Conservation (phyloP, 2,888 invertebrate species). For the Harpalus rufipes region DNA sequence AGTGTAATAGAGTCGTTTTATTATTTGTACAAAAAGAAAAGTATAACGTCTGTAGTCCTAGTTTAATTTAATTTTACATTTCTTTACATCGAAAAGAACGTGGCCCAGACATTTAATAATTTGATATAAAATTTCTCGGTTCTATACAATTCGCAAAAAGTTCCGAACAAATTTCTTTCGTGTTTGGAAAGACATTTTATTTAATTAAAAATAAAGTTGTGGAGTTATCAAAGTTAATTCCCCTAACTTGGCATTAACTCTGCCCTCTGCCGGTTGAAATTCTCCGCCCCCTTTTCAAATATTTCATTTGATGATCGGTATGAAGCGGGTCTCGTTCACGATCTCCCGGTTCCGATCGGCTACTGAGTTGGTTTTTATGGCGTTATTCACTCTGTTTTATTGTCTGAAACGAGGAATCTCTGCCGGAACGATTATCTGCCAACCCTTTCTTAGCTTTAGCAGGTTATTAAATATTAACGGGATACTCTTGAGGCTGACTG, state of each 20-base stretch:
- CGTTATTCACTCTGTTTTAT: constrained; percentile 1
- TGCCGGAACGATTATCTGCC: background rate
- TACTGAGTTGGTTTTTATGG: background rate
- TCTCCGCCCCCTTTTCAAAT: background rate
- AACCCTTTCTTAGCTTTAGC: background rate
- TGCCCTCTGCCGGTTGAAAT: background rate
- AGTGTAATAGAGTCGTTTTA: too few relatives aligned
- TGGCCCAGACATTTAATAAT: background rate
- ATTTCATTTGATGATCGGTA: constrained; percentile 2
- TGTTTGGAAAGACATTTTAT: constrained; percentile 2
- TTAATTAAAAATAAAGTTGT: constrained; percentile 4
- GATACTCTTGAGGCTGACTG: background rate
- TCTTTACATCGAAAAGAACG: background rate
- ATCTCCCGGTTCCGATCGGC: background rate
- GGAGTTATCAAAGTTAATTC: background rate
- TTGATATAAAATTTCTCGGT: background rate
- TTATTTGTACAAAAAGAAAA: background rate
- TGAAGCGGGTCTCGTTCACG: background rate
- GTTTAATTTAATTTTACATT: too few relatives aligned
- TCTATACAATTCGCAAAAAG: background rate
- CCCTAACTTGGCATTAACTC: background rate
- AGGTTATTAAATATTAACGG: background rate
- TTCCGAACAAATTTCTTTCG: background rate
- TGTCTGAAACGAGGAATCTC: background rate
- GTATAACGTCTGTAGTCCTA: background rate